Base-by-base conservation (phyloP, 30 jellyfish, hydroid and myxozoan genomes). In the Chironex yamaguchii region DNA sequence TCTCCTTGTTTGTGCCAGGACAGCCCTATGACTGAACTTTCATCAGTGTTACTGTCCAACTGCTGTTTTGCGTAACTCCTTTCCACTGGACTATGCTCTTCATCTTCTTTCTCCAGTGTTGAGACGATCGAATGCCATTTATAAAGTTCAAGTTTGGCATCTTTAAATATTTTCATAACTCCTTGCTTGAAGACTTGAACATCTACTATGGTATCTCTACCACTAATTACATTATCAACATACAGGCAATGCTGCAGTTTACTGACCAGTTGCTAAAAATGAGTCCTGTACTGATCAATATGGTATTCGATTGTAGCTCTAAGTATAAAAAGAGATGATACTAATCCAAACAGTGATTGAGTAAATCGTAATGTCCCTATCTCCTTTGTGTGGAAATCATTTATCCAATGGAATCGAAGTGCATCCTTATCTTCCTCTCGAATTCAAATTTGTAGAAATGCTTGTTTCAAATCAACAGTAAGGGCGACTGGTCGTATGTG, bases 121-220 rank as follows among this genome's bases (percentile, higher is more conserved):
- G 20, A 54, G 12, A 30, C 85, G 35, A 79, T 89, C 0, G 94
- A 79, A 77, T 78, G 97, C 93, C 89, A 89, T 62, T 89, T 79
- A 80, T 89, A 93, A 34, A 79, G 51, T 31, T 48, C 90, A 27
- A 78, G 71, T 1, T 80, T 73, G 1, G 90, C 93, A 20, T 71
- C 53, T 2, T 30, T 54, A 64, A 89, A 72, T 53, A 54, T 70
- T 62, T 53, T 42, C 31, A 48, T 62, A 28, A 76, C 48, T 22
- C 25, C 32, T 21, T 35, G 49, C 71, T 77, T 76, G 20, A 68
- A 25, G 17, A 42, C 82, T 28, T 70, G 34, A 6, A 50, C 33
- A 34, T 79, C 90, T 36, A 22, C 29, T 34, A 67, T 36, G 17
- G 23, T 68, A 48, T 54, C 50, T 30, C 71, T 80, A 36, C 90